Percentiles rank a stretch among this genome's conserved stretches.
Evolutionary conservation across 1,140 invertebrate genomes (phyloP).

Genomic region (Listronotus bonariensis): DNA sequence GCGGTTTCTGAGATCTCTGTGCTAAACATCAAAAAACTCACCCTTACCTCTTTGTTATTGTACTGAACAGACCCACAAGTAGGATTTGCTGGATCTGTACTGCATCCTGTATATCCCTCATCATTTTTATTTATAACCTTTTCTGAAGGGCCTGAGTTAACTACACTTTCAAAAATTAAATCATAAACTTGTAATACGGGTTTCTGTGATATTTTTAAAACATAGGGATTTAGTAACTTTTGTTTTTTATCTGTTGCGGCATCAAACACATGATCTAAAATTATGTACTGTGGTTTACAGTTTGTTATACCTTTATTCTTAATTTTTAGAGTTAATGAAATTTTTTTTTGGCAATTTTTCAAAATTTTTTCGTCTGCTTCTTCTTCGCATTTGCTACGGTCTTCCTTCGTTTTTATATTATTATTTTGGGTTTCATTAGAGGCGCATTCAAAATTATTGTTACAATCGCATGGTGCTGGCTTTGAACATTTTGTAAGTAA

Average conservation of each 20-base stretch:
- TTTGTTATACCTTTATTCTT: slow-evolving; percentile 47
- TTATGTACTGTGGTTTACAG: slow-evolving; percentile 55
- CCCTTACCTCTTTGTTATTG: slow-evolving; percentile 45
- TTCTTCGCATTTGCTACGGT: slow-evolving; percentile 16
- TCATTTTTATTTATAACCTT: slow-evolving; percentile 56
- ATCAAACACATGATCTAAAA: slow-evolving; percentile 58
- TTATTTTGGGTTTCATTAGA: not conserved
- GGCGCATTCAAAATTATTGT: slow-evolving; percentile 11
- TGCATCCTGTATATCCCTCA: slow-evolving; percentile 45
- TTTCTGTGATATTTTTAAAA: slow-evolving; percentile 57
- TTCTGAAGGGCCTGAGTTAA: slow-evolving; percentile 57
- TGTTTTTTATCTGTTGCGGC: slow-evolving; percentile 51
- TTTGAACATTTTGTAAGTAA: slow-evolving; percentile 44
- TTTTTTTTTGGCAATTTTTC: slow-evolving; percentile 46
- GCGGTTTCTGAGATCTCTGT: too few relatives aligned
- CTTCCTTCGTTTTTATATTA: slow-evolving; percentile 14
- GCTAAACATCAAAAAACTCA: too few relatives aligned
- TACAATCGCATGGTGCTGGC: slow-evolving; percentile 6
- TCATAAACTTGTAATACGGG: slow-evolving; percentile 54
- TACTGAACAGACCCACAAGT: slow-evolving; percentile 56
- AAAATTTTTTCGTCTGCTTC: slow-evolving; percentile 30
- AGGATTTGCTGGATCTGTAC: slow-evolving; percentile 46
- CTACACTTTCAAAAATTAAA: slow-evolving; percentile 54
- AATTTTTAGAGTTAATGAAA: slow-evolving; percentile 49
- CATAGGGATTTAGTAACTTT: slow-evolving; percentile 56